Evolutionary conservation across 2,113 vertebrate genomes (phyloP).

Genomic region (Apeltes quadracus): DNA sequence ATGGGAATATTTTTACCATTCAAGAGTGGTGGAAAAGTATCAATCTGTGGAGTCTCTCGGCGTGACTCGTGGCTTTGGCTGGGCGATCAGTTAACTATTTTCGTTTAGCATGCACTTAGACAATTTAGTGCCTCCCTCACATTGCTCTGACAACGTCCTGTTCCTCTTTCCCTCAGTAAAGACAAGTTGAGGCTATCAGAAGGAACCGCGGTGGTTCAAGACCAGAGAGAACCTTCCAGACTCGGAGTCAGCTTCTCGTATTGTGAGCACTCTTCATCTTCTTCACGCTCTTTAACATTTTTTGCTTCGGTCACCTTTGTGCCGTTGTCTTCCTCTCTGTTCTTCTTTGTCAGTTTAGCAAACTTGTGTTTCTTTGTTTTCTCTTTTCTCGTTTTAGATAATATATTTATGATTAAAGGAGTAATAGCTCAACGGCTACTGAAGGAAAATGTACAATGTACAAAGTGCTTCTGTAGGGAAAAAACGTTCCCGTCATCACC

Average conservation of each 20-base stretch:
- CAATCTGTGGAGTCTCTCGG: too few relatives aligned
- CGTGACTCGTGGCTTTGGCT: neutral
- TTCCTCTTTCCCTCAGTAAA: conserved; percentile 59
- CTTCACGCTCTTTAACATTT: neutral
- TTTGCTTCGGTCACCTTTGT: neutral
- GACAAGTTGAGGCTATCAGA: conserved; percentile 76
- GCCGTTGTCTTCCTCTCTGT: neutral
- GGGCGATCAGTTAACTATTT: too few relatives aligned
- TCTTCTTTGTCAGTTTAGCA: neutral
- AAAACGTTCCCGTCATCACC: neutral
- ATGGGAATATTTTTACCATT: neutral
- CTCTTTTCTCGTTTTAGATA: neutral
- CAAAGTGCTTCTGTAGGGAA: too few relatives aligned
- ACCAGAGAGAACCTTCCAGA: conserved; percentile 82
- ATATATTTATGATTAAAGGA: neutral
- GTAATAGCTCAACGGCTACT: neutral
- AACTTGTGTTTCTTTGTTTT: neutral
- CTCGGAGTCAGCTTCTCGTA: conserved; percentile 87
- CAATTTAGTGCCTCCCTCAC: neutral
- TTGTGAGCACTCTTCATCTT: conserved; percentile 79
- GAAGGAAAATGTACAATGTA: neutral
- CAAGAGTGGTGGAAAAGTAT: too few relatives aligned
- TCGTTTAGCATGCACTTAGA: neutral
- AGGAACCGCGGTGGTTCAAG: conserved; percentile 80
- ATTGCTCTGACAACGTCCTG: neutral